Evolutionary conservation across 2,888 invertebrate genomes (phyloP).

Genomic region (Eupeodes latifasciatus): DNA sequence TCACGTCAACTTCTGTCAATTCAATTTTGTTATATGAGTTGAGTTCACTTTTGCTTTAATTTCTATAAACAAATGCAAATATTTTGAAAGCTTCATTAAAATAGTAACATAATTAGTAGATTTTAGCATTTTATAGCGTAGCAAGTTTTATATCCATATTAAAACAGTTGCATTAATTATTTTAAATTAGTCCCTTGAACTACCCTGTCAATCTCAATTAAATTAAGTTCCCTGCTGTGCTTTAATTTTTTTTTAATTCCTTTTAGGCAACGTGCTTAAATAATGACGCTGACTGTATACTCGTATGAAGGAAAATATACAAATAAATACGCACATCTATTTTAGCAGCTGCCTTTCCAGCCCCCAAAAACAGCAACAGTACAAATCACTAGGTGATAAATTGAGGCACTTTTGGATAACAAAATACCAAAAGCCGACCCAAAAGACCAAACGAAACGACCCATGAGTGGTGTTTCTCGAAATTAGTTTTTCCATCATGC

Average conservation of each 20-base stretch:
- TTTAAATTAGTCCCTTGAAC: constrained; percentile 43
- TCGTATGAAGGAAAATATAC: background rate
- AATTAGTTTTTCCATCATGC: constrained; percentile 54
- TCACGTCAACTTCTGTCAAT: background rate
- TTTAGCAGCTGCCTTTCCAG: constrained; percentile 16
- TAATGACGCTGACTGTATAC: constrained; percentile 47
- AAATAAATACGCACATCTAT: background rate
- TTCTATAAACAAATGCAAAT: background rate
- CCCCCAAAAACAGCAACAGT: constrained; percentile 51
- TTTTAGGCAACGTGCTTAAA: background rate
- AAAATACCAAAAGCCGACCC: constrained; percentile 65
- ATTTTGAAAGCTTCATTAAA: background rate
- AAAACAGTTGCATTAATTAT: constrained; percentile 22
- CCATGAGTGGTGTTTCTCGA: constrained; percentile 65
- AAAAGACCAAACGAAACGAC: constrained; percentile 65
- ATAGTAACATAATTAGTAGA: background rate
- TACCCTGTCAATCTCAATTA: constrained; percentile 33
- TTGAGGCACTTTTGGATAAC: constrained; percentile 71
- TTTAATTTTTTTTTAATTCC: background rate
- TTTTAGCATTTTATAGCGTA: background rate
- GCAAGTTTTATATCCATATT: background rate
- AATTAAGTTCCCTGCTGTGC: constrained; percentile 11
- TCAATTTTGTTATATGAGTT: background rate
- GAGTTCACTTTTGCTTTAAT: background rate
- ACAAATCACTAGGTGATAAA: constrained; percentile 75